A percentile compares a stretch with the other conserved stretches of the same genome.
These are phyloP conservation scores for Sinopyrophorus schimmeli DNA, from an alignment of 2,888 invertebrate species.

Conservation along the genomic window DNA sequence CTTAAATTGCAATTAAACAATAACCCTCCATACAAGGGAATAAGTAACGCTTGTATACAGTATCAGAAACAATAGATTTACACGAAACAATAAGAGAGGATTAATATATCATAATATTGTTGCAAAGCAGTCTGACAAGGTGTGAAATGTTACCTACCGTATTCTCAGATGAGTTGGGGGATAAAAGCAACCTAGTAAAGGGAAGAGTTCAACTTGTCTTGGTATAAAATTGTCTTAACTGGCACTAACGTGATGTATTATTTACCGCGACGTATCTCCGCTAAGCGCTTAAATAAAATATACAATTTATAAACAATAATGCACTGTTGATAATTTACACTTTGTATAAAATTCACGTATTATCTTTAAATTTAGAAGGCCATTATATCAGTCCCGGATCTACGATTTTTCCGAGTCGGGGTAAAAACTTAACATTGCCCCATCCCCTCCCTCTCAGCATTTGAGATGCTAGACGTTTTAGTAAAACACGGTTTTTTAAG, in stretches of 20 bases:
- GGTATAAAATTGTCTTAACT: slow-evolving; percentile 40
- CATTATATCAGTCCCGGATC: too few relatives aligned
- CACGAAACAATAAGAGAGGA: slow-evolving; percentile 29
- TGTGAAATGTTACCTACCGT: slow-evolving; percentile 37
- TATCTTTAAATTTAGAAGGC: too few relatives aligned
- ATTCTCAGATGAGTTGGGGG: slow-evolving; percentile 36
- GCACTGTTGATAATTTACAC: too few relatives aligned
- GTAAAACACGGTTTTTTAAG: too few relatives aligned
- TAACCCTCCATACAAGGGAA: slow-evolving; percentile 8
- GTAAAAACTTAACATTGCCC: too few relatives aligned
- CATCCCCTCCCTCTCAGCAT: too few relatives aligned
- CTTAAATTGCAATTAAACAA: slow-evolving; percentile 1
- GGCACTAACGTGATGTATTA: slow-evolving; percentile 37
- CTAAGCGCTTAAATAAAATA: slow-evolving; percentile 22
- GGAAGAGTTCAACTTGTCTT: slow-evolving; percentile 34
- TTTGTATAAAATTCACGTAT: too few relatives aligned
- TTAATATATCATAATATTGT: slow-evolving; percentile 40
- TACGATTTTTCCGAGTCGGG: too few relatives aligned
- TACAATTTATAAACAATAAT: too few relatives aligned
- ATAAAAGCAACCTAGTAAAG: slow-evolving; percentile 34
- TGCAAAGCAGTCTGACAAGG: slow-evolving; percentile 34
- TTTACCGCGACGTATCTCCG: slow-evolving; percentile 35
- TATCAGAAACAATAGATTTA: slow-evolving; percentile 25
- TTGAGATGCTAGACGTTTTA: too few relatives aligned
- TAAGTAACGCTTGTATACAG: slow-evolving; percentile 16